phyloP scores from a whole-genome alignment of 2,888 invertebrate genomes.

The Yponomeuta evonymella region DNA sequence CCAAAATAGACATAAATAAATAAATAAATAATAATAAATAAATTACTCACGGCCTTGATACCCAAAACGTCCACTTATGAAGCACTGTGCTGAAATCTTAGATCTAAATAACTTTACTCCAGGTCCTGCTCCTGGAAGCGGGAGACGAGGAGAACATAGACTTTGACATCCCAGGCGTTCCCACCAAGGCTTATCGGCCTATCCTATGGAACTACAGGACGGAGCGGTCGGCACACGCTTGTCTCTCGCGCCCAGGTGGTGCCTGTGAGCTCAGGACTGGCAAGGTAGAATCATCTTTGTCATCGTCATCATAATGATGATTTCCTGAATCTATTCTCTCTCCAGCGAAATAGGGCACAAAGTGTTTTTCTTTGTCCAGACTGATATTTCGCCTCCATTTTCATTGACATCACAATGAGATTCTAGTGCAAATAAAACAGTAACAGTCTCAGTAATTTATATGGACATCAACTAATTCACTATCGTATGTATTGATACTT shows the following conservation, averaged over 20 bases:
- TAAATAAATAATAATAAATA: too few species aligned
- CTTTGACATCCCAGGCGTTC: slow-evolving; percentile 65
- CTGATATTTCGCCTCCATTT: too few species aligned
- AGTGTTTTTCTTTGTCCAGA: too few species aligned
- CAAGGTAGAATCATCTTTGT: slow-evolving; percentile 10
- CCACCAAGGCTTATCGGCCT: slow-evolving; percentile 54
- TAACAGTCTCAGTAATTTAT: too few species aligned
- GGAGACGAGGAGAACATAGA: slow-evolving; percentile 66
- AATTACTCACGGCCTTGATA: too few species aligned
- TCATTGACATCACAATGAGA: too few species aligned
- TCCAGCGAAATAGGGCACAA: background rate
- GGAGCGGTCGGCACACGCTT: slow-evolving; percentile 61
- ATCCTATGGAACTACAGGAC: slow-evolving; percentile 66
- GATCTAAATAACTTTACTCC: slow-evolving; percentile 9
- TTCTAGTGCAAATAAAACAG: too few species aligned
- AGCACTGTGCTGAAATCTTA: background rate
- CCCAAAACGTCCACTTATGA: background rate
- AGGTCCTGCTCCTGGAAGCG: slow-evolving; percentile 62
- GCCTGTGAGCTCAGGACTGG: slow-evolving; percentile 64
- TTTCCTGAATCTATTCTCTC: background rate
- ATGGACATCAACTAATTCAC: too few species aligned
- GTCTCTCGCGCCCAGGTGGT: slow-evolving; percentile 60
- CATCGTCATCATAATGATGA: background rate
- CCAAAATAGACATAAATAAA: too few species aligned
- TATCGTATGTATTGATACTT: too few species aligned